Percentiles rank a stretch among this genome's conserved stretches.
Evolutionary conservation across 1,140 invertebrate species (phyloP).

Genomic region (Andrena cerasifolii): DNA sequence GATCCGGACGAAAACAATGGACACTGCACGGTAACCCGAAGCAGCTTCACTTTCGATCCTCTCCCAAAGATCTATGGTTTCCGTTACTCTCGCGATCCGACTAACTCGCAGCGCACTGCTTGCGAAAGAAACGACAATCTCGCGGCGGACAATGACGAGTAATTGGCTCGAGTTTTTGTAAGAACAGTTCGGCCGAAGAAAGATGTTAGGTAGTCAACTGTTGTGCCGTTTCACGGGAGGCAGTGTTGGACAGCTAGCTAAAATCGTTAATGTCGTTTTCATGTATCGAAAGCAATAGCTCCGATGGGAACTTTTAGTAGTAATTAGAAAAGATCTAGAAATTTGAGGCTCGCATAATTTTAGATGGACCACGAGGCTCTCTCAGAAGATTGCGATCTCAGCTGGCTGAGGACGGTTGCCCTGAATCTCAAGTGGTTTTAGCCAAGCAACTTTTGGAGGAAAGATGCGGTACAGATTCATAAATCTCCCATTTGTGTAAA

Average conservation of each 20-base stretch:
- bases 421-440: slow-evolving; percentile 90
- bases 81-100: not conserved
- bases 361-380: slow-evolving; percentile 87
- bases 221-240: not conserved
- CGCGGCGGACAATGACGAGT: not conserved
- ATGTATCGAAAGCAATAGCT: no score
- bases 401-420: slow-evolving; percentile 90
- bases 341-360: slow-evolving; percentile 44
- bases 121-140: not conserved
- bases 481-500: no score
- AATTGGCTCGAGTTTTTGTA: not conserved
- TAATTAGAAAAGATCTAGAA: not conserved
- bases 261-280: slow-evolving; percentile 12
- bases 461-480: slow-evolving; percentile 83
- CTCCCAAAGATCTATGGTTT: not conserved
- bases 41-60: slow-evolving; percentile 23
- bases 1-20: slow-evolving; percentile 81
- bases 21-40: slow-evolving; percentile 79
- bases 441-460: slow-evolving; percentile 89
- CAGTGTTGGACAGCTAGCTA: not conserved
- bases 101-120: no score
- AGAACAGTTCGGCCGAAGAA: not conserved
- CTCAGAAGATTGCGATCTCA: slow-evolving; percentile 87
- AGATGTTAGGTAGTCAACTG: not conserved
- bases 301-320: no score